Conservation (phyloP, 92 coral and sea anemone species). For the Zoanthus sansibaricus region DNA sequence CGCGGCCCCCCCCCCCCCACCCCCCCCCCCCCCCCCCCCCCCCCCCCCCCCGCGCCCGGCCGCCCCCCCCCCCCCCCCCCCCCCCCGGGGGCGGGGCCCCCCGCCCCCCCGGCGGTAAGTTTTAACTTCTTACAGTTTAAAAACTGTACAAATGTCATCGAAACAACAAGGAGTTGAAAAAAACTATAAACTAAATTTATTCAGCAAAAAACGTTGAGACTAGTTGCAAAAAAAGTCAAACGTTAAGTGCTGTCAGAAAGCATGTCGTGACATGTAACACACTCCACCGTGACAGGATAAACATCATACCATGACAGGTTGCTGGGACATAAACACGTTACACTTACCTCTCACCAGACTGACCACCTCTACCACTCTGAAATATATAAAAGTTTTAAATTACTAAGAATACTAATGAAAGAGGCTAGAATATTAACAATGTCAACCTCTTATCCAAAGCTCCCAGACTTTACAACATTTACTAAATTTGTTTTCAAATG, state of each 20-base stretch:
- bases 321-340: not conserved
- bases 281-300: not conserved
- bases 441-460: not conserved
- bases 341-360: conserved; percentile 39
- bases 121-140: too few relatives aligned
- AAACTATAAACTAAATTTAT: too few relatives aligned
- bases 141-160: too few relatives aligned
- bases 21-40: too few relatives aligned
- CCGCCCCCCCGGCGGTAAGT: too few relatives aligned
- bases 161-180: too few relatives aligned
- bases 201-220: not conserved
- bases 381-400: not conserved
- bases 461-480: not conserved
- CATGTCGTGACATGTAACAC: not conserved
- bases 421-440: not conserved
- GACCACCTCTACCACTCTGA: conserved; percentile 39
- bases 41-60: too few relatives aligned
- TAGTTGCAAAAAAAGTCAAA: not conserved
- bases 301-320: not conserved
- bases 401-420: not conserved
- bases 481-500: too few relatives aligned
- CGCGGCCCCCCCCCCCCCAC: too few relatives aligned
- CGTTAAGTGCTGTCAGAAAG: not conserved
- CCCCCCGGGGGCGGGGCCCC: too few relatives aligned
- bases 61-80: too few relatives aligned